Evolutionary conservation across 2,113 vertebrate genomes (phyloP).

Genomic region (Colossoma macropomum): DNA sequence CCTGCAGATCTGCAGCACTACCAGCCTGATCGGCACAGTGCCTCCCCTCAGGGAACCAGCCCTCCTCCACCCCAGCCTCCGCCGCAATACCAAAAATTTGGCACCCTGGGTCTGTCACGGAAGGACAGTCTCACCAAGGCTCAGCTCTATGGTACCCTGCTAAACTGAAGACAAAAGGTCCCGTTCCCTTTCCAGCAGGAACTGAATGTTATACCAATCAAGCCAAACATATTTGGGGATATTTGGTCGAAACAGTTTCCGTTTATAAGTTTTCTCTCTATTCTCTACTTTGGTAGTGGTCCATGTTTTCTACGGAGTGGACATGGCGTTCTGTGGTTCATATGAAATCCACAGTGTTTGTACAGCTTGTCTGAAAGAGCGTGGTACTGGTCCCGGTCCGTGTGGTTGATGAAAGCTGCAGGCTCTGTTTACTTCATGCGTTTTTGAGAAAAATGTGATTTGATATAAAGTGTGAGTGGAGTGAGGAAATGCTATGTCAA

Average conservation of each 20-base stretch:
- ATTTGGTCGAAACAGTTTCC: neutral
- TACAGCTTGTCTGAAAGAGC: constrained; percentile 21
- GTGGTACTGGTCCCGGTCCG: constrained; percentile 26
- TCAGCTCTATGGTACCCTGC: constrained; percentile 94
- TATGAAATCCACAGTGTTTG: constrained; percentile 35
- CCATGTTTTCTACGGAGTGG: constrained; percentile 54
- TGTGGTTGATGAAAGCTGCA: constrained; percentile 34
- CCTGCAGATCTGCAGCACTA: constrained; percentile 88
- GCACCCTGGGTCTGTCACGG: constrained; percentile 89
- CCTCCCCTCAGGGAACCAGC: constrained; percentile 73
- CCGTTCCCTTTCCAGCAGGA: constrained; percentile 14
- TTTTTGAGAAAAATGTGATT: constrained; percentile 30
- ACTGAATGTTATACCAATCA: constrained; percentile 31
- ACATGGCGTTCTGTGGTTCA: constrained; percentile 31
- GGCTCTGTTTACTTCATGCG: constrained; percentile 25
- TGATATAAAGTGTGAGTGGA: constrained; percentile 1
- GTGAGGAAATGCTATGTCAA: constrained; percentile 22
- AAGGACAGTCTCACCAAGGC: constrained; percentile 99
- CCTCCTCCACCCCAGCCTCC: constrained; percentile 75
- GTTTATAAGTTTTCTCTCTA: constrained; percentile 13
- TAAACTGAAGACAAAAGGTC: constrained; percentile 81
- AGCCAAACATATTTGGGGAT: constrained; percentile 21
- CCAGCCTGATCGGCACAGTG: constrained; percentile 85
- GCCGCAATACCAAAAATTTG: constrained; percentile 88
- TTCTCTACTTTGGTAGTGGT: constrained; percentile 53